Percentiles rank a stretch among this genome's conserved stretches.
These are phyloP conservation scores for Globodera ellingtonae DNA, from an alignment of 1,140 invertebrate genomes.

Conservation along the genomic window DNA sequence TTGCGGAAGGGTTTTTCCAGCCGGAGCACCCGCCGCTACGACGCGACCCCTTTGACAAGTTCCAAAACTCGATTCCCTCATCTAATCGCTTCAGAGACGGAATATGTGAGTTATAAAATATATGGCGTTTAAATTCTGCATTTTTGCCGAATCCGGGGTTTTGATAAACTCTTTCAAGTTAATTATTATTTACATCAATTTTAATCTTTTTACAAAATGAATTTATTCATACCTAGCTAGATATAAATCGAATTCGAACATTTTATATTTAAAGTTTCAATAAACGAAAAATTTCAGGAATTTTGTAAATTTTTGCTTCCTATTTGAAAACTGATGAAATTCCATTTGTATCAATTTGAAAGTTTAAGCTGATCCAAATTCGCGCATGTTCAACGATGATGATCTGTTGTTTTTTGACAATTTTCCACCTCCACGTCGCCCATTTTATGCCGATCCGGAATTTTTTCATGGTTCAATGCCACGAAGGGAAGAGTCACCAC, in stretches of 20 bases:
- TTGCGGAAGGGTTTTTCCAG: slow-evolving; percentile 6
- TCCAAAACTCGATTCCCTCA: background rate
- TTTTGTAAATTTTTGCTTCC: too few species aligned
- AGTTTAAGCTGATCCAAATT: background rate
- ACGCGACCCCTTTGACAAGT: background rate
- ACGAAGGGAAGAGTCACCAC: background rate
- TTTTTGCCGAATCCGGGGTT: background rate
- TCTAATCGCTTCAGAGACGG: background rate
- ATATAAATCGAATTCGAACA: too few species aligned
- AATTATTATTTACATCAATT: too few species aligned
- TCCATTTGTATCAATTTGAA: background rate
- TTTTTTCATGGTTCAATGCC: background rate
- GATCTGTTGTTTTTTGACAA: slow-evolving; percentile 2
- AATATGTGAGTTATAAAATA: background rate
- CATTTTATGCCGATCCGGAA: background rate
- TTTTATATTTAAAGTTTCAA: too few species aligned
- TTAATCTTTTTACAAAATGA: too few species aligned
- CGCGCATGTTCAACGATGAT: slow-evolving; percentile 10
- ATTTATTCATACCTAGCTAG: too few species aligned
- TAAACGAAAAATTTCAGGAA: too few species aligned
- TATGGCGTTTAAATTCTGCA: background rate
- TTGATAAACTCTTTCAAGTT: too few species aligned
- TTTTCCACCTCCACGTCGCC: background rate
- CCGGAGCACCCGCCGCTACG: background rate
- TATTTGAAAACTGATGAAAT: too few species aligned